Evolutionary conservation across 2,888 invertebrate genomes (phyloP).

Genomic region (Idaea biselata): DNA sequence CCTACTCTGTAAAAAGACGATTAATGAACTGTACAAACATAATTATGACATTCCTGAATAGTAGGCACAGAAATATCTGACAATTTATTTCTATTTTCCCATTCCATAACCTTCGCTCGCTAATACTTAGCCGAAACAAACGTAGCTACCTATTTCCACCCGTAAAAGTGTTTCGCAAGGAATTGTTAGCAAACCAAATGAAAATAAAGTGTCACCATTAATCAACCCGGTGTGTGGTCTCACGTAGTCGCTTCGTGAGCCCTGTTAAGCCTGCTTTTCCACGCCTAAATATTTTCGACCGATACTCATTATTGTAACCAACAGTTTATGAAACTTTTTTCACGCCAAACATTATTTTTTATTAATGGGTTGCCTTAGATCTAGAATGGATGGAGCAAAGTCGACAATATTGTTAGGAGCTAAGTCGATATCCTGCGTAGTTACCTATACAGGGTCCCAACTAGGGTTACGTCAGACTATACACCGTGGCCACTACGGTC

Average conservation of each 20-base stretch:
- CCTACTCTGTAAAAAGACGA: neutral
- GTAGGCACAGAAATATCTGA: neutral
- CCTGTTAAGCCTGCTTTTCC: conserved; percentile 30
- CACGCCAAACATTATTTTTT: too few relatives aligned
- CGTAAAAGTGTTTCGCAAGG: neutral
- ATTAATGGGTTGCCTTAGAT: too few relatives aligned
- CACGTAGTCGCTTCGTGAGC: conserved; percentile 40
- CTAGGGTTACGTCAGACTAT: too few relatives aligned
- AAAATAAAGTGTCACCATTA: conserved; percentile 63
- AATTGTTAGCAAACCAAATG: conserved; percentile 36
- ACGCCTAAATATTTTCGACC: conserved; percentile 32
- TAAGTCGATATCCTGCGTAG: too few relatives aligned
- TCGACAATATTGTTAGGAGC: too few relatives aligned
- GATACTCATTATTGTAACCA: conserved; percentile 32
- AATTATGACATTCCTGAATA: neutral
- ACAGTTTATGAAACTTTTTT: neutral
- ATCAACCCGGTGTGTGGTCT: conserved; percentile 47
- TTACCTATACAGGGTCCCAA: too few relatives aligned
- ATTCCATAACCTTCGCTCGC: neutral
- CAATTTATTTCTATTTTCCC: neutral
- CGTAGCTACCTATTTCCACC: neutral
- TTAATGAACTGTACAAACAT: neutral
- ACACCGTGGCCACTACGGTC: too few relatives aligned
- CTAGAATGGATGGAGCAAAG: too few relatives aligned
- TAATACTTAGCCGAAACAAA: neutral